Conservation (phyloP, 2,888 invertebrate genomes). For the Uropetala carovei region DNA sequence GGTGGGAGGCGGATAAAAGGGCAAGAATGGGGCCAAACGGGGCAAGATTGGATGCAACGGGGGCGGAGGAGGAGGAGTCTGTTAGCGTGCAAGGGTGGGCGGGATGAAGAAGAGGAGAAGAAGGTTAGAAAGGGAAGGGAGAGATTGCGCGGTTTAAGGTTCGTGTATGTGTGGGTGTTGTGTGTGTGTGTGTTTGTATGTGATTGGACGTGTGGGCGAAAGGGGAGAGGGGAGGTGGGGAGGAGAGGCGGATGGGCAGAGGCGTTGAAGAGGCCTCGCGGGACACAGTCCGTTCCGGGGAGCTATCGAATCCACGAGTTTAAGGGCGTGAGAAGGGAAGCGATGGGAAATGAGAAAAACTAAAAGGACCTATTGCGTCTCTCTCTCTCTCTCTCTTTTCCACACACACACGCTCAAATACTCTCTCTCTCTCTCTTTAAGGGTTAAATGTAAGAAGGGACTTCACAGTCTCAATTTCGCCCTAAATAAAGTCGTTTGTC, state of each 20-base stretch:
- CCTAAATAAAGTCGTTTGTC: no score
- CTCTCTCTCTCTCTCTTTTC: background rate
- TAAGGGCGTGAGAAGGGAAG: conserved; percentile 14
- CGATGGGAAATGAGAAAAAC: conserved; percentile 46
- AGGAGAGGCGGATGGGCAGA: conserved; percentile 19
- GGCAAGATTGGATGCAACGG: background rate
- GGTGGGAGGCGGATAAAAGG: background rate
- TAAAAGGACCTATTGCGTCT: background rate
- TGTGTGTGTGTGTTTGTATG: background rate
- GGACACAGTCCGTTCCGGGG: background rate
- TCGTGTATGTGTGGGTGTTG: background rate
- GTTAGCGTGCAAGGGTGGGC: background rate
- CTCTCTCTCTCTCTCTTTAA: no score
- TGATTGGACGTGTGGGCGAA: no score
- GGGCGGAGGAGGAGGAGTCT: background rate
- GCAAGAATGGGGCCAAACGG: background rate
- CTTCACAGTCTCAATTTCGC: no score
- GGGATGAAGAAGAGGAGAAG: background rate
- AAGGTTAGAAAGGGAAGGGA: conserved; percentile 3
- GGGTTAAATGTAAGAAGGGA: no score
- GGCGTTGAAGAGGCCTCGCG: conserved; percentile 6
- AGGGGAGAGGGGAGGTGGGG: background rate
- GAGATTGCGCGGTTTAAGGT: background rate
- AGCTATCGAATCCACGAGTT: conserved; percentile 41
- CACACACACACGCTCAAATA: no score